Percentiles rank a stretch among this genome's conserved stretches.
These are phyloP conservation scores for Sparidentex hasta DNA, from an alignment of 2,797 vertebrate species.

Conservation along the genomic window DNA sequence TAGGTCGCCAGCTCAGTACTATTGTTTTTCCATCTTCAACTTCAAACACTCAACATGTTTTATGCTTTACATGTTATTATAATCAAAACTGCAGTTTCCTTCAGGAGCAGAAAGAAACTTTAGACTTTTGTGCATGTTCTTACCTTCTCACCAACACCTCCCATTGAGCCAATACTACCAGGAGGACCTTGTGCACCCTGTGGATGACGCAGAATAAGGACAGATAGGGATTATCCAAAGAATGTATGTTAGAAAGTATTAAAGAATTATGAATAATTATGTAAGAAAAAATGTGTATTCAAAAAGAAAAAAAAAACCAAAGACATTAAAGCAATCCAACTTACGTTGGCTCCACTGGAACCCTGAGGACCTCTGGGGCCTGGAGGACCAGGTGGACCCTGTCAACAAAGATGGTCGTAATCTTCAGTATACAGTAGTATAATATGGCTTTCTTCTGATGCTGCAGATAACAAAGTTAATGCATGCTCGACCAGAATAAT, in stretches of 20 bases:
- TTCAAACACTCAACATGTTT: background rate
- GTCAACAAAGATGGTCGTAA: slow-evolving; percentile 39
- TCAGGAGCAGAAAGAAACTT: background rate
- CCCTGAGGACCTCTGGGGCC: slow-evolving; percentile 98
- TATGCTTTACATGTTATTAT: background rate
- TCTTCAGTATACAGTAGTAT: background rate
- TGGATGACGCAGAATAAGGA: slow-evolving; percentile 40
- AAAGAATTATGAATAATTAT: too few species aligned
- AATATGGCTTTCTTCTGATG: background rate
- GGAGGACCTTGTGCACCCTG: slow-evolving; percentile 97
- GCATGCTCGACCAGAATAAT: background rate
- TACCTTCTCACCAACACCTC: slow-evolving; percentile 97
- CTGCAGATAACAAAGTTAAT: background rate
- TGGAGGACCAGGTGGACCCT: slow-evolving; percentile 98
- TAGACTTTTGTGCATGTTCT: slow-evolving; percentile 35
- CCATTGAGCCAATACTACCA: slow-evolving; percentile 93
- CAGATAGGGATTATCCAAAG: background rate
- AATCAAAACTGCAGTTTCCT: background rate
- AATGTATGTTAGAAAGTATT: too few species aligned
- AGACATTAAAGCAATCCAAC: slow-evolving; percentile 57
- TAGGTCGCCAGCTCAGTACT: background rate
- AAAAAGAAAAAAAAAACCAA: background rate
- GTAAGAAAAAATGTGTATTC: background rate
- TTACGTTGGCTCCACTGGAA: slow-evolving; percentile 94
- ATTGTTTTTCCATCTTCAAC: slow-evolving; percentile 1